Percentiles rank a stretch among this genome's conserved stretches.
phyloP scores from a whole-genome alignment of 2,888 invertebrate genomes.

The Opisthograptis luteolata region DNA sequence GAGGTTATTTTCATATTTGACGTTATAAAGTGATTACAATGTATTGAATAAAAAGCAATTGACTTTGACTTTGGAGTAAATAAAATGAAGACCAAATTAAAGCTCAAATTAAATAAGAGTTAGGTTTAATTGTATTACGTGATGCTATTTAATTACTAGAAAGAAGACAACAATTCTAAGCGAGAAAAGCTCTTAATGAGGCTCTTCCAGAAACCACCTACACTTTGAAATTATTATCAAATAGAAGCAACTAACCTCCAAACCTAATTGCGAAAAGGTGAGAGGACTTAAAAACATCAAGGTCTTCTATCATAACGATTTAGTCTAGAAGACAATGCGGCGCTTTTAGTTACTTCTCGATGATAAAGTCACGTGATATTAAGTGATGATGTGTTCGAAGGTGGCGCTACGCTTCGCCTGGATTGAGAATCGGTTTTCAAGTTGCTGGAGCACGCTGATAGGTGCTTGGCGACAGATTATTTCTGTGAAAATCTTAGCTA shows the following conservation, averaged over 20 bases:
- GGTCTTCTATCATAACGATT: constrained; percentile 12
- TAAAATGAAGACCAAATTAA: too few species aligned
- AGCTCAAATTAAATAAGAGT: constrained; percentile 2
- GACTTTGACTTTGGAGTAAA: too few species aligned
- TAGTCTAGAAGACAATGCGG: constrained; percentile 2
- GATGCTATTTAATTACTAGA: constrained; percentile 3
- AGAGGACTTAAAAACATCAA: constrained; percentile 20
- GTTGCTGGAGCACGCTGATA: too few species aligned
- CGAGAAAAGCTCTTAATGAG: constrained; percentile 18
- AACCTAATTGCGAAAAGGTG: constrained; percentile 25
- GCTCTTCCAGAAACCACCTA: constrained; percentile 10
- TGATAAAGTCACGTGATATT: too few species aligned
- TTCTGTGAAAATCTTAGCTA: too few species aligned
- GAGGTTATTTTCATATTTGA: too few species aligned
- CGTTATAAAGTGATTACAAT: too few species aligned
- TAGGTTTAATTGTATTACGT: constrained; percentile 6
- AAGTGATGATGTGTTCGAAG: not conserved
- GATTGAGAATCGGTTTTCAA: too few species aligned
- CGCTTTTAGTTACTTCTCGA: not conserved
- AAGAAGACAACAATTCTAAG: not conserved
- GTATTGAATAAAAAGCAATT: too few species aligned
- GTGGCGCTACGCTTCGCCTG: too few species aligned
- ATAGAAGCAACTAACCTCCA: constrained; percentile 19
- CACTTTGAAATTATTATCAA: constrained; percentile 19
- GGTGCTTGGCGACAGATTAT: too few species aligned